phyloP scores from a whole-genome alignment of 2,113 vertebrate species.

The Cyrtonyx montezumae region DNA sequence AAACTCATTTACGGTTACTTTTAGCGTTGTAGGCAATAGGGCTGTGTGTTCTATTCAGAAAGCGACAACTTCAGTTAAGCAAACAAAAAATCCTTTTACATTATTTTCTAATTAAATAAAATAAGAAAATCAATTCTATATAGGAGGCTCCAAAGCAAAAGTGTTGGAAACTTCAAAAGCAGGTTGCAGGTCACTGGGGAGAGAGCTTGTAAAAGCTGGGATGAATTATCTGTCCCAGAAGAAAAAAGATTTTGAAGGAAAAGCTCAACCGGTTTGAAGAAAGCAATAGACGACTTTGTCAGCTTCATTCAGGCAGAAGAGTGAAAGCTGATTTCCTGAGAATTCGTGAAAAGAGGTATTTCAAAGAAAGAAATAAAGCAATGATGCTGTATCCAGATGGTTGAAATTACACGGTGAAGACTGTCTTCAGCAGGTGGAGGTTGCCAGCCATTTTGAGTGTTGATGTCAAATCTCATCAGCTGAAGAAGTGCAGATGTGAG shows the following conservation, averaged over 20 bases:
- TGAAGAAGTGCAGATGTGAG: not conserved
- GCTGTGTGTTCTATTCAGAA: not conserved
- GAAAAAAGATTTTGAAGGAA: not conserved
- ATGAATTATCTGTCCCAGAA: not conserved
- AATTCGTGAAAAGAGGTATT: not conserved
- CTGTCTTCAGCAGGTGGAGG: not conserved
- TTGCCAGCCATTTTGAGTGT: not conserved
- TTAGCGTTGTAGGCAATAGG: not conserved
- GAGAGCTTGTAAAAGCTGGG: not conserved
- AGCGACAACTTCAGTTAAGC: not conserved
- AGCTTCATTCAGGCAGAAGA: slow-evolving; percentile 20
- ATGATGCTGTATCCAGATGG: slow-evolving; percentile 30
- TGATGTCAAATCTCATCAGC: slow-evolving; percentile 11
- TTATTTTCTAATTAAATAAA: not conserved
- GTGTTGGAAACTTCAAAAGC: not conserved
- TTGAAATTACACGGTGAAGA: slow-evolving; percentile 4
- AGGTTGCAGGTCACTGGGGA: not conserved
- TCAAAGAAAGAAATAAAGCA: not conserved
- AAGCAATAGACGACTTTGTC: slow-evolving; percentile 1
- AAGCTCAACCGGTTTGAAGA: not conserved
- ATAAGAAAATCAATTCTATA: not conserved
- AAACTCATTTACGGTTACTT: slow-evolving; percentile 30
- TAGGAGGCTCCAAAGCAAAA: not conserved
- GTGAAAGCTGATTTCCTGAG: not conserved
- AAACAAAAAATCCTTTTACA: not conserved